A percentile compares a stretch with the other conserved stretches of the same genome.
phyloP scores from a whole-genome alignment of 2,113 vertebrate species.

The Anolis carolinensis region DNA sequence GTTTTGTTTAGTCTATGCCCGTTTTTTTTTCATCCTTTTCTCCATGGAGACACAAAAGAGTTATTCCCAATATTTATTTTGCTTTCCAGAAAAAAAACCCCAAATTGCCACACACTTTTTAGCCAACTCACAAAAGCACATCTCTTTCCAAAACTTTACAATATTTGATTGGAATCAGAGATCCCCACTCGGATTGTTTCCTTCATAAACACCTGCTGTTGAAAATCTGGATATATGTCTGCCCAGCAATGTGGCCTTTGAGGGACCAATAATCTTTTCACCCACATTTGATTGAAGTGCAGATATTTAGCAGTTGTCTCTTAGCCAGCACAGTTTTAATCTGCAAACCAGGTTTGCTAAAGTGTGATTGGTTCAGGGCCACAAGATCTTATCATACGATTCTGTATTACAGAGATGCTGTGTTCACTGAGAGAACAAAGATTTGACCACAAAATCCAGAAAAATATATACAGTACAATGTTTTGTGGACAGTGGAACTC shows the following conservation, averaged over 20 bases:
- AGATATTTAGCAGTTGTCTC: conserved; percentile 29
- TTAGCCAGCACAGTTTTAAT: conserved; percentile 34
- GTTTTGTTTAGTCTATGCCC: not conserved
- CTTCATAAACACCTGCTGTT: not conserved
- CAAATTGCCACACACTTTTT: not conserved
- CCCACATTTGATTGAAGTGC: not conserved
- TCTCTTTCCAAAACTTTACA: not conserved
- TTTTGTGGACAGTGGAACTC: no score
- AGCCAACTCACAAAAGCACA: conserved; percentile 10
- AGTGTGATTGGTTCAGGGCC: conserved; percentile 29
- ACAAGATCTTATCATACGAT: not conserved
- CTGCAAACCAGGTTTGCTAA: conserved; percentile 24
- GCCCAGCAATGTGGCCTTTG: conserved; percentile 52
- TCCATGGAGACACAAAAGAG: not conserved
- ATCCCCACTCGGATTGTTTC: conserved; percentile 11
- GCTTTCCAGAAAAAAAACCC: not conserved
- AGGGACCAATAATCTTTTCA: conserved; percentile 44
- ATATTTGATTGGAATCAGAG: rapidly evolving
- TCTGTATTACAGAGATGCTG: not conserved
- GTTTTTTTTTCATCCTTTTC: not conserved
- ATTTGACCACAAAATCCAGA: conserved; percentile 68
- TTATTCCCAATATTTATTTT: not conserved
- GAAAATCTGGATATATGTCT: conserved; percentile 49
- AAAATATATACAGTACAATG: conserved; percentile 65
- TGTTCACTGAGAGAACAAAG: conserved; percentile 52